Base-by-base conservation (phyloP, 2,888 invertebrate species). In the Dynastes tityus region DNA sequence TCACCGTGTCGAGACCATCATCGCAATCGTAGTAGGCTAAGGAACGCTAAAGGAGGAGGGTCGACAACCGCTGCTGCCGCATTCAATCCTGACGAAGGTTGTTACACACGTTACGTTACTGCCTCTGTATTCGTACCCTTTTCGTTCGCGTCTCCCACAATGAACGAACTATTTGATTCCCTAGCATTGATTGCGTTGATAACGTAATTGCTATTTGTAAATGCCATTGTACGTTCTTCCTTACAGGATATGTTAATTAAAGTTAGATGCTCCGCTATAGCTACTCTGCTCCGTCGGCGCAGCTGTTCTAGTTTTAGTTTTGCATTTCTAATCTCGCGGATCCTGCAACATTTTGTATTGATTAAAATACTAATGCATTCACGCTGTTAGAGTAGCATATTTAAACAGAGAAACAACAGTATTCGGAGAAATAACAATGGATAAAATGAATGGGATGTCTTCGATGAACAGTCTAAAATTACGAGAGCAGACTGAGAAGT, bases 161-260 rank as follows among this genome's bases (percentile, higher is more conserved):
- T 78, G 77, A 78, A 79, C 78, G 77, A 78, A 82, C 80, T 79
- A 80, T 82, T 81, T 81, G 82, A 82, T 82, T 73, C 79, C 80
- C 80, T 74, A 65, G 79, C 79, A 81, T 81, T 81, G 81, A 81
- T 82, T 80, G 80, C 73, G 82, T 81, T 82, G 82, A 82, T 82
- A 82, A 80, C 80, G 82, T 82, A 82, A 82, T 81, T 82, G 81
- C 81, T 79, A 78, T 81, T 80, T 80, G 79, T 80, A 79, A 80
- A 80, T 67, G 80, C 67, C 79, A 79, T 80, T 79, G 78, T 80
- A 73, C 77, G 76, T 78, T 79, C 78, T 76, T 78, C 79, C 80
- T 79, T 68, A 76, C 80, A 80, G 81, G 81, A 81, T 79, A 79
- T 81, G 80, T 81, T 79, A 80, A 81, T 81, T 81, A 80, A 74